Evolutionary conservation across 2,888 invertebrate genomes (phyloP).

Genomic region (Drosophila robusta): DNA sequence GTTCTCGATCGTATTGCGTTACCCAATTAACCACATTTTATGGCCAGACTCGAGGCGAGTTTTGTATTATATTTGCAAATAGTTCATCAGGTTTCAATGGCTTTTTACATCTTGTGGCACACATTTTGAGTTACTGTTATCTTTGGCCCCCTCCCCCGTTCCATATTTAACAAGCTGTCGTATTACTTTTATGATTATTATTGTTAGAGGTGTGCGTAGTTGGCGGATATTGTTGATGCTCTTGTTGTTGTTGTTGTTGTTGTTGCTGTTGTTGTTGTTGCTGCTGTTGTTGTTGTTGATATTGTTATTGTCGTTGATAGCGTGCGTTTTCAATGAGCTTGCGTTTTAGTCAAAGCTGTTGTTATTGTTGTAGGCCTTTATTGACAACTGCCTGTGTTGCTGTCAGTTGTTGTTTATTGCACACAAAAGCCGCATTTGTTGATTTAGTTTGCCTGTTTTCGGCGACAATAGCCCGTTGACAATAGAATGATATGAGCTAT

Average conservation of each 20-base stretch:
- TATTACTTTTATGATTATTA: constrained; percentile 52
- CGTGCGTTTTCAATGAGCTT: constrained; percentile 37
- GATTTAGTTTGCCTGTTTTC: constrained; percentile 43
- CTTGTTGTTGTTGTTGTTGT: constrained; percentile 21
- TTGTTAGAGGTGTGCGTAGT: constrained; percentile 36
- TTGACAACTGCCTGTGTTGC: constrained; percentile 15
- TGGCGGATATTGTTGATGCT: constrained; percentile 27
- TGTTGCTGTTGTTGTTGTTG: constrained; percentile 17
- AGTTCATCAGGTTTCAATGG: constrained; percentile 48
- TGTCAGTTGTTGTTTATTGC: constrained; percentile 32
- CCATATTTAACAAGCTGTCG: constrained; percentile 27
- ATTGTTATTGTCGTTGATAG: constrained; percentile 38
- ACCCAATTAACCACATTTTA: constrained; percentile 41
- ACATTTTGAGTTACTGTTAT: constrained; percentile 41
- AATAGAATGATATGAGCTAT: constrained; percentile 36
- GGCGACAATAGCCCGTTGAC: constrained; percentile 47
- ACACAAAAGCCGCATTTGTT: constrained; percentile 53
- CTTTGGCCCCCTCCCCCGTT: constrained; percentile 4
- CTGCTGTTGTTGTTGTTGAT: constrained; percentile 34
- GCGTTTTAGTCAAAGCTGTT: constrained; percentile 33
- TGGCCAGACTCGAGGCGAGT: neutral
- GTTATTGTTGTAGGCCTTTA: constrained; percentile 36
- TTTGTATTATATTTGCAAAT: constrained; percentile 15
- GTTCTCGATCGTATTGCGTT: constrained; percentile 28
- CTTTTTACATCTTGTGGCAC: constrained; percentile 32